Percentiles rank a stretch among this genome's conserved stretches.
These are phyloP conservation scores for Notechis scutatus DNA, from an alignment of 2,113 vertebrate species.

Conservation along the genomic window DNA sequence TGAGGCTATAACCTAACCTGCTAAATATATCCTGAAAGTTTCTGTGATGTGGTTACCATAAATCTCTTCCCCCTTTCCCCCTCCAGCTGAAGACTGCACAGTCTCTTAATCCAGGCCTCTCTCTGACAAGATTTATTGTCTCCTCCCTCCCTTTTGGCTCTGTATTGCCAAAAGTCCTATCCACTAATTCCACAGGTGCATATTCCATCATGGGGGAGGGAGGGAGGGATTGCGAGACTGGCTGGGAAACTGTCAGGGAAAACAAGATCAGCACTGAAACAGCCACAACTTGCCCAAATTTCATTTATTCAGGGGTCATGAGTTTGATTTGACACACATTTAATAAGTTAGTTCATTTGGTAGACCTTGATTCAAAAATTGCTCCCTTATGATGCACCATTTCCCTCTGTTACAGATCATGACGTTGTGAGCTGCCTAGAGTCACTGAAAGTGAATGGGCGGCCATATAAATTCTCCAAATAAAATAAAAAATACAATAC, in stretches of 20 bases:
- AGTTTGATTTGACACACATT: not conserved
- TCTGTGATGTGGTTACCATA: not conserved
- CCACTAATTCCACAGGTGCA: not conserved
- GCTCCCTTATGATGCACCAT: not conserved
- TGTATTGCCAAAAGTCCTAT: not conserved
- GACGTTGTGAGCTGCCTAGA: not conserved
- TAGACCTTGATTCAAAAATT: not conserved
- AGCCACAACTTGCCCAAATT: not conserved
- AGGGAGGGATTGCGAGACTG: not conserved
- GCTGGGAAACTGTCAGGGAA: not conserved
- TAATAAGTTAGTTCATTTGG: not conserved
- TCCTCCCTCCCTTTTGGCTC: not conserved
- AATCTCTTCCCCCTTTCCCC: not conserved
- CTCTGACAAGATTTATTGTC: not conserved
- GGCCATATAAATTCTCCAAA: not conserved
- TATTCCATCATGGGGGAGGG: not conserved
- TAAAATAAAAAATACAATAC: not conserved
- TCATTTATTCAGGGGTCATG: not conserved
- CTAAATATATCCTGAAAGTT: not conserved
- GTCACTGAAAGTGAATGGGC: not conserved
- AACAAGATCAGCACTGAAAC: not conserved
- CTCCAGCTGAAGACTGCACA: not conserved
- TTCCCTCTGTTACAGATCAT: not conserved
- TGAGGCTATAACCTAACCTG: not conserved
- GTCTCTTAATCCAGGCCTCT: not conserved